Conservation (phyloP, 2,888 invertebrate genomes). For the Tinea semifulvella region DNA sequence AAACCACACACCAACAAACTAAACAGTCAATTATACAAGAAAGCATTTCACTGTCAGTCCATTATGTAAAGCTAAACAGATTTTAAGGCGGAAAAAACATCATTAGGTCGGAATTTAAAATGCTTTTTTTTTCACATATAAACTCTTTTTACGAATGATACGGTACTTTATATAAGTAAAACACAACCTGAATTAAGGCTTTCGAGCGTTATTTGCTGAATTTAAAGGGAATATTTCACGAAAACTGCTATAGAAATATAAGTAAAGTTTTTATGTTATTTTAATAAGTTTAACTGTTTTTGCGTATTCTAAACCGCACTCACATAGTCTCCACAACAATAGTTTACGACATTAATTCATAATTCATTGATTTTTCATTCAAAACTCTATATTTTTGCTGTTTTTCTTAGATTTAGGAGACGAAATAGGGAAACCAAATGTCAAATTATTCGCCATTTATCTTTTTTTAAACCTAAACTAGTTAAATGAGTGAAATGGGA, state of each 20-base stretch:
- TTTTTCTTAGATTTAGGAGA: neutral
- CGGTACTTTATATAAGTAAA: neutral
- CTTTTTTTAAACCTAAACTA: slow-evolving; percentile 28
- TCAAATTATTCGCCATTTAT: slow-evolving; percentile 52
- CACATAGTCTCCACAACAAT: slow-evolving; percentile 2
- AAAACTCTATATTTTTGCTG: neutral
- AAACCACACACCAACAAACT: neutral
- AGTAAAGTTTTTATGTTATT: neutral
- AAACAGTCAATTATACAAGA: too few relatives aligned
- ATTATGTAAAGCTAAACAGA: too few relatives aligned
- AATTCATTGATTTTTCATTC: slow-evolving; percentile 17
- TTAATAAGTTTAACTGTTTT: neutral
- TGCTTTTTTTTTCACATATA: too few relatives aligned
- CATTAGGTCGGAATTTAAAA: too few relatives aligned
- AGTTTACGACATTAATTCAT: slow-evolving; percentile 38
- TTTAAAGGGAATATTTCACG: neutral
- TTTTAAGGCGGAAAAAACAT: too few relatives aligned
- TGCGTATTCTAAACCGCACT: neutral
- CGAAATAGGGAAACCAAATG: slow-evolving; percentile 29
- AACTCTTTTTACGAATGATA: too few relatives aligned
- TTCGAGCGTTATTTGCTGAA: neutral
- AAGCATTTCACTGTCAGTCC: too few relatives aligned
- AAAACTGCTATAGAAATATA: neutral
- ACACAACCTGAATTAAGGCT: neutral
- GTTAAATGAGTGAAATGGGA: slow-evolving; percentile 23